Conservation (phyloP, 2,888 invertebrate genomes). For the Latheticus oryzae region DNA sequence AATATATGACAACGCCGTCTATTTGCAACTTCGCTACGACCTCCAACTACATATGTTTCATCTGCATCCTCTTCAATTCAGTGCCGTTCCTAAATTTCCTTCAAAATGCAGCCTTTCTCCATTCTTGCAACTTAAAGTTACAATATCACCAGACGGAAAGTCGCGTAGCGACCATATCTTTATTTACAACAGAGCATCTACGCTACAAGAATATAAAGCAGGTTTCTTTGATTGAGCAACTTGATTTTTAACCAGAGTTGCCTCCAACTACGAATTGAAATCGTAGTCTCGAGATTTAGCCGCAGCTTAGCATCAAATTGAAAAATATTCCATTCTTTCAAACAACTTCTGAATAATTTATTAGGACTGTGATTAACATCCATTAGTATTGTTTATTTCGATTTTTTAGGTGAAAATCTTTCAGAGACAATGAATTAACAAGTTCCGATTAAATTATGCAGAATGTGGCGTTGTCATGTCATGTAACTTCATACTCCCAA, state of each 20-base stretch:
- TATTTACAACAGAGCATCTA: conserved; percentile 64
- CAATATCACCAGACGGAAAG: conserved; percentile 34
- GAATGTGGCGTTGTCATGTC: conserved; percentile 55
- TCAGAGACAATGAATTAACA: conserved; percentile 40
- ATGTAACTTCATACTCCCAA: conserved; percentile 62
- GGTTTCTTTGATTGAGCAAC: conserved; percentile 65
- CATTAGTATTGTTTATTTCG: conserved; percentile 28
- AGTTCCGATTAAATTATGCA: conserved; percentile 56
- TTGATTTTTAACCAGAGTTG: conserved; percentile 66
- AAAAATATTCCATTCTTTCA: conserved; percentile 45
- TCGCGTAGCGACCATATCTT: conserved; percentile 64
- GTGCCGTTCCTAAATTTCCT: too few relatives aligned
- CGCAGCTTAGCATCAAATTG: conserved; percentile 55
- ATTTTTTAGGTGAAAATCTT: conserved; percentile 5
- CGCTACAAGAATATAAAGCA: conserved; percentile 63
- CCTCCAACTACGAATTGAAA: conserved; percentile 62
- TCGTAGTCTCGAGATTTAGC: conserved; percentile 59
- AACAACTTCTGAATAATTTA: conserved; percentile 36
- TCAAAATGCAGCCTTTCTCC: too few relatives aligned
- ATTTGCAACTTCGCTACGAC: too few relatives aligned
- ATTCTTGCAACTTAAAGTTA: conserved; percentile 17
- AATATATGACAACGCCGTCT: too few relatives aligned
- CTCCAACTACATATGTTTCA: too few relatives aligned
- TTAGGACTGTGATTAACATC: conserved; percentile 27
- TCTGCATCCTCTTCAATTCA: too few relatives aligned